Conservation (phyloP, 2,113 vertebrate genomes). For the Aegotheles bennettii region DNA sequence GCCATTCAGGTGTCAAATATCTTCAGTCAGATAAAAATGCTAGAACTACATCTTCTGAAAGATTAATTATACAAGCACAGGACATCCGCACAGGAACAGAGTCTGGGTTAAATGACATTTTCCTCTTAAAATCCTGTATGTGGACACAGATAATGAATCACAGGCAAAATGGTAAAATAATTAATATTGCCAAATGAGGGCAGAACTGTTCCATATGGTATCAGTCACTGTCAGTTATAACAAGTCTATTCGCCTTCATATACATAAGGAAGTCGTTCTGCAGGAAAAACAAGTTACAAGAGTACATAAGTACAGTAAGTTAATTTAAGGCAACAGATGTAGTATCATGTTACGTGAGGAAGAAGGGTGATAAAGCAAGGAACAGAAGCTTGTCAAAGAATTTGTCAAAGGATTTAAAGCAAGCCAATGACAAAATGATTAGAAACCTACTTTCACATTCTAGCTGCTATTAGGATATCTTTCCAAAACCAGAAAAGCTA, state of each 20-base stretch:
- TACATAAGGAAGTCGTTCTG: background rate
- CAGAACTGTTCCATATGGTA: background rate
- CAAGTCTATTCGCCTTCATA: background rate
- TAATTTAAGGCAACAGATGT: background rate
- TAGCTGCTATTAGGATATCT: background rate
- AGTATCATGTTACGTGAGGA: background rate
- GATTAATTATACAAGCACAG: background rate
- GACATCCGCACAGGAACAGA: background rate
- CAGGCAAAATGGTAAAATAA: background rate
- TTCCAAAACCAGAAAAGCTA: background rate
- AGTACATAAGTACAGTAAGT: accelerated
- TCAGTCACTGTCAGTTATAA: background rate
- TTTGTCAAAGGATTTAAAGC: background rate
- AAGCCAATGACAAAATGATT: background rate
- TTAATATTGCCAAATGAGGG: background rate
- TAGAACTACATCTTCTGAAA: background rate
- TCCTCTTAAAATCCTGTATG: background rate
- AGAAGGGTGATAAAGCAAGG: background rate
- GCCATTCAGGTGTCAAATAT: background rate
- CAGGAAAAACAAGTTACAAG: background rate
- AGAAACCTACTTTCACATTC: background rate
- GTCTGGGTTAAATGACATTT: background rate
- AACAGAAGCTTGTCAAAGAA: background rate
- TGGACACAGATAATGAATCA: background rate
- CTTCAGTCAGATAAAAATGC: background rate